phyloP scores from a whole-genome alignment of 2,113 vertebrate species.

The Cephalopholis sonnerati region DNA sequence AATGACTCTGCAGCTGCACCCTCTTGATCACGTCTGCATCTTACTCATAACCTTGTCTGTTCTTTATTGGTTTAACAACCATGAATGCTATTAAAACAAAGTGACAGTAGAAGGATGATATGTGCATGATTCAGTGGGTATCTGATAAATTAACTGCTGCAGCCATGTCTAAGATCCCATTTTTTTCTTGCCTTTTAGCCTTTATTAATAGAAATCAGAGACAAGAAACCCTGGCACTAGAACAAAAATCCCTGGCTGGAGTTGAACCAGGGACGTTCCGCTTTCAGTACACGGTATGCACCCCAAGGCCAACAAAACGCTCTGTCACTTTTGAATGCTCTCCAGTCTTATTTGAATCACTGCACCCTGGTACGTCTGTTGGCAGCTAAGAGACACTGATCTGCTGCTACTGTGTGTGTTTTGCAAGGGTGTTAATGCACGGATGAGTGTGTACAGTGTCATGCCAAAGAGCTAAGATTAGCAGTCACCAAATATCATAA shows the following conservation, averaged over 20 bases:
- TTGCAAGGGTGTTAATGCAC: conserved; percentile 37
- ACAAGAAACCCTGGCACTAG: neutral
- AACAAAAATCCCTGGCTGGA: neutral
- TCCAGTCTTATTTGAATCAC: conserved; percentile 23
- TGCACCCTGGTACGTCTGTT: conserved; percentile 16
- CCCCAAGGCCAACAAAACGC: neutral
- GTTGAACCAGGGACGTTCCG: neutral
- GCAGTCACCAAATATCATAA: conserved; percentile 32
- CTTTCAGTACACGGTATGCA: neutral
- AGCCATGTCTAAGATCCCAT: neutral
- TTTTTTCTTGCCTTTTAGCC: neutral
- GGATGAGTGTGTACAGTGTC: conserved; percentile 16
- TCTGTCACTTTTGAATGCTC: conserved; percentile 1
- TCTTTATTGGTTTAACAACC: neutral
- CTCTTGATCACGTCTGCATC: neutral
- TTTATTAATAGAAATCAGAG: neutral
- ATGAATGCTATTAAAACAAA: neutral
- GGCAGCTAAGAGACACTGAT: conserved; percentile 3
- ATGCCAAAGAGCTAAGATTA: conserved; percentile 57
- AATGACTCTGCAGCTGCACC: neutral
- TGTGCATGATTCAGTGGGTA: neutral
- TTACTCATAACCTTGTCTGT: neutral
- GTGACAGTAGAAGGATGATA: neutral
- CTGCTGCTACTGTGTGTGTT: conserved; percentile 20
- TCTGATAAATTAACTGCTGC: neutral